Conservation (phyloP, 2,113 vertebrate species). For the Thinocorus orbignyianus region DNA sequence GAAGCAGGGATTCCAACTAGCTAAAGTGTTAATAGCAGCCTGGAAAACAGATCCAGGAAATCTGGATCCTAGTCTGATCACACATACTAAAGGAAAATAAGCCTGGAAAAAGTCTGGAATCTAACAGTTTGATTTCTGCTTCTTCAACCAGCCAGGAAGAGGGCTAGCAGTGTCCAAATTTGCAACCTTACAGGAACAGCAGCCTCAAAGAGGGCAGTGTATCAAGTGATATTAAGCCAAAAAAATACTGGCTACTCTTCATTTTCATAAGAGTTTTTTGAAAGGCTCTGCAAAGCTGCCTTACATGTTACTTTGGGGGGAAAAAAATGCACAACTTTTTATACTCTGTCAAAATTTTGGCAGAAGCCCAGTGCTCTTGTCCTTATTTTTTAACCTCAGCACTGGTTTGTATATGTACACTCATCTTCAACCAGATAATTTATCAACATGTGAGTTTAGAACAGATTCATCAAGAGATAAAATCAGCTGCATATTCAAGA, state of each 20-base stretch:
- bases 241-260: not conserved
- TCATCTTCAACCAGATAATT: not conserved
- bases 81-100: not conserved
- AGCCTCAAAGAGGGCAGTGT: not conserved
- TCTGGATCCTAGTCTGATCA: not conserved
- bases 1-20: not conserved
- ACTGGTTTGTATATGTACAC: not conserved
- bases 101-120: not conserved
- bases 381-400: not conserved
- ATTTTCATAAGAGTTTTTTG: not conserved
- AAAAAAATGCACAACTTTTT: not conserved
- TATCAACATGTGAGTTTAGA: not conserved
- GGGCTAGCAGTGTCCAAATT: not conserved
- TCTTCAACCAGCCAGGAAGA: not conserved
- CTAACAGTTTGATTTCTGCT: not conserved
- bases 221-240: not conserved
- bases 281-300: not conserved
- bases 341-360: not conserved
- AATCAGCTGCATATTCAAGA: not conserved
- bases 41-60: not conserved
- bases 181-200: not conserved
- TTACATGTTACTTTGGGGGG: not conserved
- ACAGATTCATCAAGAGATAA: not conserved
- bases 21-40: not conserved
- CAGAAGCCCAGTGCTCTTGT: not conserved